Conservation (phyloP, 2,113 vertebrate genomes). For the Pelusios castaneus region DNA sequence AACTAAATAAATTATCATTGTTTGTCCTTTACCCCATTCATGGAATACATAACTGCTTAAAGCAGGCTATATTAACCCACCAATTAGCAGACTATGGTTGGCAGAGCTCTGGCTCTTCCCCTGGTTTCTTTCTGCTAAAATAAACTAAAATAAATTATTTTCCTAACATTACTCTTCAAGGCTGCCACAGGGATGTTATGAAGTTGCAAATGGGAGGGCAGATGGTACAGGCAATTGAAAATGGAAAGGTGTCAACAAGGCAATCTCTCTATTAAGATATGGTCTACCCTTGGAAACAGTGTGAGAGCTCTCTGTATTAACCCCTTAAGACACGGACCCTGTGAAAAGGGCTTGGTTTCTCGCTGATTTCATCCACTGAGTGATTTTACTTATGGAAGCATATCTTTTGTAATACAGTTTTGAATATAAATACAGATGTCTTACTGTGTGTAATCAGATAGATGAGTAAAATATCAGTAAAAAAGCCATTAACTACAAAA, state of each 20-base stretch:
- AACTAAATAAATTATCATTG: background rate
- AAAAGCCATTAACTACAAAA: background rate
- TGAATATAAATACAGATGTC: constrained; percentile 8
- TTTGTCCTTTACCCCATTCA: background rate
- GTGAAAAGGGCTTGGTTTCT: constrained; percentile 45
- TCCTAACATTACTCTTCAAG: constrained; percentile 25
- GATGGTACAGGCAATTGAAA: constrained; percentile 63
- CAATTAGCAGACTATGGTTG: background rate
- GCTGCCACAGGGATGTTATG: background rate
- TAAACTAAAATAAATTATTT: constrained; percentile 36
- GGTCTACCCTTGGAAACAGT: constrained; percentile 53
- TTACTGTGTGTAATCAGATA: constrained; percentile 7
- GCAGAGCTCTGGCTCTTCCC: background rate
- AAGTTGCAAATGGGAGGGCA: constrained; percentile 56
- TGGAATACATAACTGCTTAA: background rate
- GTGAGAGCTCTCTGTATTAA: constrained; percentile 53
- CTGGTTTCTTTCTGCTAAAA: constrained; percentile 2
- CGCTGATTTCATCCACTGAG: constrained; percentile 55
- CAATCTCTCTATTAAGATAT: constrained; percentile 55
- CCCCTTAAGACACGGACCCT: constrained; percentile 34
- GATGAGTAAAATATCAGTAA: background rate
- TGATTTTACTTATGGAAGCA: background rate
- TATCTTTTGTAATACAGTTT: background rate
- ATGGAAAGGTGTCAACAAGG: constrained; percentile 64
- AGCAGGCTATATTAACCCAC: background rate